Evolutionary conservation across 2,888 invertebrate genomes (phyloP).

Genomic region (Perizoma affinitatum): DNA sequence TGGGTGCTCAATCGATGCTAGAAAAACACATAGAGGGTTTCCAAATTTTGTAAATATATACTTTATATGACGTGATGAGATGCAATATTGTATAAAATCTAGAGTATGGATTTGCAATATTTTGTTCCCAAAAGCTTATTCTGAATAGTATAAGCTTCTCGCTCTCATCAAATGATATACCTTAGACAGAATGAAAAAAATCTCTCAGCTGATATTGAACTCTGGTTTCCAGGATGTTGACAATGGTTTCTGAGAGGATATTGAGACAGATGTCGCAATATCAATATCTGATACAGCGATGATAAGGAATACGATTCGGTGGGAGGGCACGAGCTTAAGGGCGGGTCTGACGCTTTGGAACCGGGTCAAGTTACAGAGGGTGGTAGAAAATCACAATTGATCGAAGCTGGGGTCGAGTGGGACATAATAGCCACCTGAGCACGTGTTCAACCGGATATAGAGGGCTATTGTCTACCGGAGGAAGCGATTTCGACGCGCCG

Average conservation of each 20-base stretch:
- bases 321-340: conserved; percentile 78
- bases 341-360: conserved; percentile 55
- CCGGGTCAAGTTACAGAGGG: conserved; percentile 80
- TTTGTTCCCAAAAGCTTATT: not conserved
- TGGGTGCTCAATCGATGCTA: too few relatives aligned
- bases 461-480: conserved; percentile 77
- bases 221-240: conserved; percentile 53
- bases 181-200: conserved; percentile 2
- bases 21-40: too few relatives aligned
- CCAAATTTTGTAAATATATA: too few relatives aligned
- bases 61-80: too few relatives aligned
- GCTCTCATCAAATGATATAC: not conserved
- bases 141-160: not conserved
- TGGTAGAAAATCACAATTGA: conserved; percentile 62
- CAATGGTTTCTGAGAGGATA: conserved; percentile 46
- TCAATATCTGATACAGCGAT: conserved; percentile 52
- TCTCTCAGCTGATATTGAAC: conserved; percentile 18
- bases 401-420: conserved; percentile 55
- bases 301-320: conserved; percentile 57
- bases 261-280: conserved; percentile 67
- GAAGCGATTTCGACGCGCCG: conserved; percentile 74
- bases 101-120: not conserved
- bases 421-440: conserved; percentile 82
- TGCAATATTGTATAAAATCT: too few relatives aligned
- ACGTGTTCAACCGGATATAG: conserved; percentile 81